Base-by-base conservation (phyloP, 2,113 vertebrate species). In the Phaethon lepturus region DNA sequence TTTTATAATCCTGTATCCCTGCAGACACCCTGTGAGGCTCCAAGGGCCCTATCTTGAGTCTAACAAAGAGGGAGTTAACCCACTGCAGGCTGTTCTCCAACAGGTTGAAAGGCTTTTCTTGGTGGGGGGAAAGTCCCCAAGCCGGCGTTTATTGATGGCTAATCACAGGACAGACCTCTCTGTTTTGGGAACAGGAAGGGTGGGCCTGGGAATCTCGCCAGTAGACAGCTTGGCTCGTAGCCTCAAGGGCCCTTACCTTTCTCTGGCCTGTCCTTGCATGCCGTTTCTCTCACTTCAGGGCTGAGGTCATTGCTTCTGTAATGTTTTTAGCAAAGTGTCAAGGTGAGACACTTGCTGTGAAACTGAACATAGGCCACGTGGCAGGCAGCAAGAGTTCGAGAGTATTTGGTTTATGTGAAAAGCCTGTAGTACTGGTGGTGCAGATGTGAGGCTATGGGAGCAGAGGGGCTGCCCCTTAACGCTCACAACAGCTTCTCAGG, bases 301-400 rank as follows among this genome's bases (percentile, higher is more conserved):
- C 72, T 66, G 55, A 78, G 89, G 66, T 88, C 69, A 17, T 17
- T 42, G 45, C 55, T 77, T 1, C 79, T 55, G 38, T n/a, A 7
- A 7, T 31, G 52, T 25, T 83, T 77, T n/a, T 15, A 56, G 79
- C 52, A 26, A 16, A 62, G 45, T 13, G 33, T 19, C 72, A 56
- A 58, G 71, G 74, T 84, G 68, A 81, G 60, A 26, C 11, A 0
- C n/a, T 52, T 80, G 80, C 55, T 68, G 59, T 81, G 76, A 75
- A 71, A 29, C 28, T 0, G 0, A 38, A n/a, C 3, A 12, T 1
- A 47, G 60, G 17, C 6, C n/a, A 20, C 0, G 0, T 45, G 42
- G 29, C n/a, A 14, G 59, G 68, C 72, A 71, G 71, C 72, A 35
- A 45, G 25, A 68, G 7, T 6, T 58, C 33, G 50, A 6, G 55